Conservation (phyloP, 2,888 invertebrate species). For the Acronicta psi region DNA sequence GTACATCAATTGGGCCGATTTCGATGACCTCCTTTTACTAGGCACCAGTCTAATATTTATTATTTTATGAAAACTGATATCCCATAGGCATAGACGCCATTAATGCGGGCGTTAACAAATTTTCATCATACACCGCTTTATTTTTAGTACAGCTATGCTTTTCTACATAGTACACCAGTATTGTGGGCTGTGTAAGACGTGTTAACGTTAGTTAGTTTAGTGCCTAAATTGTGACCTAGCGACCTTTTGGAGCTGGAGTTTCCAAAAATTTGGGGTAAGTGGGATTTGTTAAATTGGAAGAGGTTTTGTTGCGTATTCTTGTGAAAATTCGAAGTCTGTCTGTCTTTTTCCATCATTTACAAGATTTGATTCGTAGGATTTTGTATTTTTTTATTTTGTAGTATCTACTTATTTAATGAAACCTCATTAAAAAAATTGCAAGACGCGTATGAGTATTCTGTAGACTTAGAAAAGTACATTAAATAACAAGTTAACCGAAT, state of each 20-base stretch:
- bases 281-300: not conserved
- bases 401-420: no score
- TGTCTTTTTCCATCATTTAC: not conserved
- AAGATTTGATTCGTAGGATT: no score
- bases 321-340: no score
- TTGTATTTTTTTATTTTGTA: no score
- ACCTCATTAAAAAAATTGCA: no score
- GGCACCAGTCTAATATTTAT: no score
- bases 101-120: constrained; percentile 64
- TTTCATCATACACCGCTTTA: constrained; percentile 68
- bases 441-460: no score
- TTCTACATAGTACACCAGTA: constrained; percentile 46
- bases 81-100: constrained; percentile 39
- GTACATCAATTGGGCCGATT: no score
- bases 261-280: constrained; percentile 20
- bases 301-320: not conserved
- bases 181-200: constrained; percentile 42
- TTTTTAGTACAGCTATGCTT: constrained; percentile 69
- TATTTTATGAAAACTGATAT: constrained; percentile 47
- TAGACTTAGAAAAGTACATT: no score
- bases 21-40: no score
- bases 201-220: constrained; percentile 34
- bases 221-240: constrained; percentile 32
- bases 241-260: constrained; percentile 1
- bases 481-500: no score